These are phyloP conservation scores for Drosophila prostipennis DNA, from an alignment of 2,888 invertebrate genomes.

Conservation along the genomic window DNA sequence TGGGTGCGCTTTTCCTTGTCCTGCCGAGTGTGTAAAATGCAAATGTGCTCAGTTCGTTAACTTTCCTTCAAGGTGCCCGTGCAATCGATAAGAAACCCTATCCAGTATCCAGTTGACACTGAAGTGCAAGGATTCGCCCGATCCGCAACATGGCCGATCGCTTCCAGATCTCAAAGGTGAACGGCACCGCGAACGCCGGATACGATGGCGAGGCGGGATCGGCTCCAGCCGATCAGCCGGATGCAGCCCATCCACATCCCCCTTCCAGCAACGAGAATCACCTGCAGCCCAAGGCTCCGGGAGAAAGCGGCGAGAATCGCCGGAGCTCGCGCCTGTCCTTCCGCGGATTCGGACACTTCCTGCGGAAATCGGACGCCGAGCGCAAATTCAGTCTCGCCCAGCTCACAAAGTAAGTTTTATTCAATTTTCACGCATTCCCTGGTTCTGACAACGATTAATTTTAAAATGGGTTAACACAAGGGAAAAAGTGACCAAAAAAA, in stretches of 20 bases:
- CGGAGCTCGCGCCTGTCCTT: slow-evolving; percentile 78
- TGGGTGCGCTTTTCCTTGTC: slow-evolving; percentile 9
- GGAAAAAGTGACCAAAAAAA: background rate
- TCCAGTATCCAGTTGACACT: slow-evolving; percentile 21
- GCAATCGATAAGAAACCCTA: slow-evolving; percentile 31
- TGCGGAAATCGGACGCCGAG: slow-evolving; percentile 75
- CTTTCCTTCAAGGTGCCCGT: slow-evolving; percentile 1
- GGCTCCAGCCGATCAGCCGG: slow-evolving; percentile 19
- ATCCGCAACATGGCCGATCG: slow-evolving; percentile 73
- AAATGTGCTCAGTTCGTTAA: slow-evolving; percentile 19
- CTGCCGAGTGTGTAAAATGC: slow-evolving; percentile 23
- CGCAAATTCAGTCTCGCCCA: slow-evolving; percentile 84
- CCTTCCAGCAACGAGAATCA: slow-evolving; percentile 55
- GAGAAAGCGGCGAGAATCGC: slow-evolving; percentile 52
- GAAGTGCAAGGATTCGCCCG: slow-evolving; percentile 16
- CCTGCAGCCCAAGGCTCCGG: slow-evolving; percentile 59
- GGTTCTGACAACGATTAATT: background rate
- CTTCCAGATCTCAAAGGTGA: slow-evolving; percentile 78
- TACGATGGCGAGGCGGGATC: slow-evolving; percentile 54
- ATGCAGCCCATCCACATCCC: slow-evolving; percentile 19
- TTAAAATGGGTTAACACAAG: background rate
- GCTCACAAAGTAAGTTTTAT: slow-evolving; percentile 81
- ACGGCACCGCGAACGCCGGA: slow-evolving; percentile 62
- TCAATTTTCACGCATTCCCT: slow-evolving; percentile 17
- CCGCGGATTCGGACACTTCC: slow-evolving; percentile 78